phyloP scores from a whole-genome alignment of 1,140 invertebrate genomes.

The Manduca sexta region DNA sequence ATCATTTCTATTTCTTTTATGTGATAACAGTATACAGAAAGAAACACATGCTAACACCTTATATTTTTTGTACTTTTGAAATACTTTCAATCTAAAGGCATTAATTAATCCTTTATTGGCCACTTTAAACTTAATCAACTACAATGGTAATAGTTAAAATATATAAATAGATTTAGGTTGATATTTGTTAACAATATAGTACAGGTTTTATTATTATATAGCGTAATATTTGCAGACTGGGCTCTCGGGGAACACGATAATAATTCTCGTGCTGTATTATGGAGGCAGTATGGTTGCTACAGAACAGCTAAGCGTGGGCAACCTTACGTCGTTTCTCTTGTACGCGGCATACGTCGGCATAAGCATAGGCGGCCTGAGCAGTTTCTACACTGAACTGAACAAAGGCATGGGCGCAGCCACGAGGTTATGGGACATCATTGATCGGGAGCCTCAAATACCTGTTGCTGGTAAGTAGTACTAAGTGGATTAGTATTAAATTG shows the following conservation, averaged over 20 bases:
- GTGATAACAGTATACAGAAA: too few species aligned
- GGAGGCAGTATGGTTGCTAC: constrained; percentile 92
- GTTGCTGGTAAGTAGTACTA: constrained; percentile 71
- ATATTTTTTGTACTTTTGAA: too few species aligned
- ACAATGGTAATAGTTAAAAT: too few species aligned
- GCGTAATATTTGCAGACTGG: constrained; percentile 80
- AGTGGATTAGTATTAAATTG: too few species aligned
- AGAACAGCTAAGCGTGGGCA: constrained; percentile 89
- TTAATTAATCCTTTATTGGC: too few species aligned
- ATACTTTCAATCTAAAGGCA: too few species aligned
- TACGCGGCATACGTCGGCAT: constrained; percentile 95
- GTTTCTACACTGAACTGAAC: constrained; percentile 95
- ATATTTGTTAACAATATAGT: too few species aligned
- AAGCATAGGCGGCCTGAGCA: constrained; percentile 88
- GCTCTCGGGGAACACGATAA: constrained; percentile 92
- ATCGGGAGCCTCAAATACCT: constrained; percentile 85
- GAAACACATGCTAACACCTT: too few species aligned
- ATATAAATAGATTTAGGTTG: too few species aligned
- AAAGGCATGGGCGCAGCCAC: constrained; percentile 93
- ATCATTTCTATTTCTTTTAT: too few species aligned
- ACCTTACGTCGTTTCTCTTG: constrained; percentile 91
- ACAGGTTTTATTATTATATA: too few species aligned
- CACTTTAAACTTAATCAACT: too few species aligned
- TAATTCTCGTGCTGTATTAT: constrained; percentile 94
- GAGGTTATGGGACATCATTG: constrained; percentile 92